These are phyloP conservation scores for Caranx ignobilis DNA, from an alignment of 2,113 vertebrate species.

Conservation along the genomic window DNA sequence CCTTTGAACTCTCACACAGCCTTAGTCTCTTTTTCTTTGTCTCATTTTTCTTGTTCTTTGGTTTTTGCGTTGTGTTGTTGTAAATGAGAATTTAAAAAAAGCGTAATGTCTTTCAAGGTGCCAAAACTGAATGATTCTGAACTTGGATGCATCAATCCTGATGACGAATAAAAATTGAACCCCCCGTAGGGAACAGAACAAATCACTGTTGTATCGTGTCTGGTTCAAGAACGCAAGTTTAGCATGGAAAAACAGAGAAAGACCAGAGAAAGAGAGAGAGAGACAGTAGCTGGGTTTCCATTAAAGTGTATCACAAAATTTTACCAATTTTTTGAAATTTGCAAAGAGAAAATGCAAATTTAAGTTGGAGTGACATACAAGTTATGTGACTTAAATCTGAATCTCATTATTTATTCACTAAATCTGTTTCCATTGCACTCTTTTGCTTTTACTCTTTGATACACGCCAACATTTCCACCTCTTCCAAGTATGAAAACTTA, in stretches of 20 bases:
- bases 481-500: too few species aligned
- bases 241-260: background rate
- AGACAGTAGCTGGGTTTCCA: too few species aligned
- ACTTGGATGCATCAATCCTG: constrained; percentile 84
- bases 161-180: constrained; percentile 81
- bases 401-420: too few species aligned
- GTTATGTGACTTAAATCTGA: too few species aligned
- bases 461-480: too few species aligned
- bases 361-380: too few species aligned
- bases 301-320: too few species aligned
- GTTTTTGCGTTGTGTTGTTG: constrained; percentile 79
- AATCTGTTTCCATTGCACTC: too few species aligned
- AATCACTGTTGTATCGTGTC: constrained; percentile 51
- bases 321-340: too few species aligned
- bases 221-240: constrained; percentile 9
- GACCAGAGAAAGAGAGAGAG: background rate
- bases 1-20: constrained; percentile 71
- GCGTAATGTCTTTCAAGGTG: constrained; percentile 82
- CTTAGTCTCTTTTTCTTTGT: constrained; percentile 74
- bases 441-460: too few species aligned
- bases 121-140: constrained; percentile 84
- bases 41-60: constrained; percentile 67
- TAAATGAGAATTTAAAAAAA: constrained; percentile 73
- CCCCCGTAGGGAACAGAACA: constrained; percentile 71
- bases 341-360: too few species aligned